Conservation (phyloP, 2,797 vertebrate genomes). For the Schizopygopsis pylzovi region DNA sequence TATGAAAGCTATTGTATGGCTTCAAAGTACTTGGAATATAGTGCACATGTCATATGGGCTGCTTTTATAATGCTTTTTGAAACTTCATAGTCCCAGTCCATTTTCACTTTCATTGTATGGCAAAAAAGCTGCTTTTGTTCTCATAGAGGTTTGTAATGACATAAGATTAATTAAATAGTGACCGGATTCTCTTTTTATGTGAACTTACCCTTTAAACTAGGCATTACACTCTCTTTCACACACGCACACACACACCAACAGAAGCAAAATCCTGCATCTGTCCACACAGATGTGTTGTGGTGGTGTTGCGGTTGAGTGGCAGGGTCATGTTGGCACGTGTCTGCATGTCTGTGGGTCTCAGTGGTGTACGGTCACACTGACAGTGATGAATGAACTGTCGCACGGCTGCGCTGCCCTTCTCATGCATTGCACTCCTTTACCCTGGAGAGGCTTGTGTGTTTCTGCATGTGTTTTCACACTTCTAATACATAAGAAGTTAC, state of each 20-base stretch:
- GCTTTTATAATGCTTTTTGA: neutral
- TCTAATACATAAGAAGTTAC: neutral
- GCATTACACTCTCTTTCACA: neutral
- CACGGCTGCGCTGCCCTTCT: conserved; percentile 67
- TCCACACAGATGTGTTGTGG: conserved; percentile 35
- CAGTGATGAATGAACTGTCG: conserved; percentile 82
- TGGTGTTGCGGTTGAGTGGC: conserved; percentile 38
- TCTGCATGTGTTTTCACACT: conserved; percentile 49
- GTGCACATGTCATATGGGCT: neutral
- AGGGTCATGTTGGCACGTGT: conserved; percentile 29
- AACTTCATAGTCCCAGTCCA: neutral
- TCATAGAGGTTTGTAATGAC: neutral
- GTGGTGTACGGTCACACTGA: conserved; percentile 66
- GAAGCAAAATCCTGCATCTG: neutral
- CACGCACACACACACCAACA: neutral
- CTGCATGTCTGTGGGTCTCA: conserved; percentile 54
- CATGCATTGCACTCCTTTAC: conserved; percentile 68
- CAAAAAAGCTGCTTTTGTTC: neutral
- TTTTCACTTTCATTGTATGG: neutral
- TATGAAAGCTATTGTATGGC: neutral
- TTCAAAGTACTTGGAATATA: neutral
- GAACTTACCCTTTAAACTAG: conserved; percentile 3
- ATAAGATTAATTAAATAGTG: neutral
- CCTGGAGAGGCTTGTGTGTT: conserved; percentile 65
- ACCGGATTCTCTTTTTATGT: neutral